Conservation (phyloP, 2,888 invertebrate species). For the Caenorhabditis doughertyi region DNA sequence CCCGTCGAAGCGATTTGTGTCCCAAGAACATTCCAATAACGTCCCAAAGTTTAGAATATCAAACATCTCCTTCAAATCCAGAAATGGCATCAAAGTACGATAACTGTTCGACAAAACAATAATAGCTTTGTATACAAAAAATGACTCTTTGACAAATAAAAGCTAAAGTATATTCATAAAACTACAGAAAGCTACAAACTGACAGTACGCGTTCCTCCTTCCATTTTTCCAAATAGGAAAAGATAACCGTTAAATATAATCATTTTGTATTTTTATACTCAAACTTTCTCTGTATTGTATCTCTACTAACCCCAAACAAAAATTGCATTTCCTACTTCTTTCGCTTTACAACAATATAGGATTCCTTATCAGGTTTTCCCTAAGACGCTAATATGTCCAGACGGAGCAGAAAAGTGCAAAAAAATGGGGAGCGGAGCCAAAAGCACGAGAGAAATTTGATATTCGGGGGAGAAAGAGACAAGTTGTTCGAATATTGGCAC, state of each 20-base stretch:
- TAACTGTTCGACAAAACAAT: neutral
- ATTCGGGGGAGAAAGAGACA: conserved; percentile 32
- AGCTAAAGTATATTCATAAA: conserved; percentile 15
- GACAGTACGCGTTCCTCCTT: neutral
- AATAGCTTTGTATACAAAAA: conserved; percentile 4
- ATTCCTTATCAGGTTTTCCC: conserved; percentile 22
- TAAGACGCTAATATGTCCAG: conserved; percentile 23
- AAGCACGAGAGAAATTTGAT: conserved; percentile 52
- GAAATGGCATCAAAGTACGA: conserved; percentile 18
- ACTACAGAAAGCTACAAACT: conserved; percentile 5
- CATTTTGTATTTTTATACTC: conserved; percentile 6
- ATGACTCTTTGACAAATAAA: conserved; percentile 4
- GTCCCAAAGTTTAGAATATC: conserved; percentile 16
- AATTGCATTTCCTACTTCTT: conserved; percentile 1
- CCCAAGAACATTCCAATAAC: conserved; percentile 22
- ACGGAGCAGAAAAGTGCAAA: conserved; percentile 35
- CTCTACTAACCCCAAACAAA: neutral
- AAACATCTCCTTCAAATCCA: conserved; percentile 25
- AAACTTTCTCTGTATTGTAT: neutral
- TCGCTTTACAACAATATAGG: neutral
- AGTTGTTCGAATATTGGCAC: conserved; percentile 55
- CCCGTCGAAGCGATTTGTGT: conserved; percentile 39
- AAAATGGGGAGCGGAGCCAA: conserved; percentile 7
- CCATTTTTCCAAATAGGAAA: conserved; percentile 1
- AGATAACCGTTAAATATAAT: conserved; percentile 3